Base-by-base conservation (phyloP, 1,140 invertebrate species). In the Harlomillsia oculata region DNA sequence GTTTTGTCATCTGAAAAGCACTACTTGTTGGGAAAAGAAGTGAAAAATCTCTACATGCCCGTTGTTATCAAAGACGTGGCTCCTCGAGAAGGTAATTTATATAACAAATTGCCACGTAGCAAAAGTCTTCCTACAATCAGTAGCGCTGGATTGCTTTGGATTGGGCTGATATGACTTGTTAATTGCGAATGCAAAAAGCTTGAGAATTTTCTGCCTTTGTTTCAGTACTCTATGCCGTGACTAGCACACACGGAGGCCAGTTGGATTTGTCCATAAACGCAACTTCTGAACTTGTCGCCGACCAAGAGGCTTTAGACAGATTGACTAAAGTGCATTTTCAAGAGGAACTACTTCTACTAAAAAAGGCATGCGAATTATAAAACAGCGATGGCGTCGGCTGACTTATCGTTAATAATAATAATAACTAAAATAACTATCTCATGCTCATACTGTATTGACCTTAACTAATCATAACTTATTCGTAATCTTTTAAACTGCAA, bases 11-110 rank as follows among this genome's bases (percentile, higher is more conserved):
- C 28, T 6, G 45, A 56, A 50, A 48, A 40, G 11, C 54, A 49
- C 26, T 50, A 49, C 21, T 30, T 56, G 0, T 18, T 49, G 25
- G 54, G 45, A 32, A 29, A 32, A 43, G 8, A 40, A 39, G 54
- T 56, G 0, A 50, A 56, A 41, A 56, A 50, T 20, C 50, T 56
- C 45, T 43, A 56, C 25, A 23, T 56, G 2, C 54, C 54, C 26
- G 37, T 56, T 11, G 26, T 39, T 20, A 32, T 16, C 18, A 36
- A 48, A 29, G 54, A 56, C 18, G 39, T 39, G 36, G 28, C 20
- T 37, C 48, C 48, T 5, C 30, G 39, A 25, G 16, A 11, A 23
- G 54, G 54, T 56, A 49, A 49, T 18, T 30, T 26, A 26, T 23
- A 21, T 2, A 49, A 49, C 37, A 11, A 26, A 25, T 13, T 13